Evolutionary conservation across 2,113 vertebrate genomes (phyloP), one percentile per base, ranked within the genome.

Genomic region (Hyperoodon ampullatus): DNA sequence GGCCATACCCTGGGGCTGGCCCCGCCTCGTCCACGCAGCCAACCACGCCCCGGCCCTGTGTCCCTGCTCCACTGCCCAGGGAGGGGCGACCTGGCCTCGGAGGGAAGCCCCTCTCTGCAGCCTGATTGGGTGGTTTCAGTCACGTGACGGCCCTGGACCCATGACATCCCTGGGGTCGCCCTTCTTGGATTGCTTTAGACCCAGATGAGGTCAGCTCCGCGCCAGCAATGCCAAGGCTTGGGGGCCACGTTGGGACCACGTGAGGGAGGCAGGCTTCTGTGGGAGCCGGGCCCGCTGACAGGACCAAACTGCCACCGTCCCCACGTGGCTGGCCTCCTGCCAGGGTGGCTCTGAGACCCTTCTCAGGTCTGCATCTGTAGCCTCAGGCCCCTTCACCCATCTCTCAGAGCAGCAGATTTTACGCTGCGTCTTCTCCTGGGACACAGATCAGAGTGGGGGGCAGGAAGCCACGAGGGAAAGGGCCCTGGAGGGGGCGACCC

Each of bases 201-300:
- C 50, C 58, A 23, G 28, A 1, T 28, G 30, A 72, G 44, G 19
- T 72, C 53, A 42, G 39, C 28, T 35, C 63, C 55, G 11, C 1
- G 1, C 66, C 19, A 39, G 70, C 35, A 15, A 4, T 66, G 39
- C n/a, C 39, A 23, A 19, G 50, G 39, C 28, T 47, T 63, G 0
- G 26, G 30, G 28, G 26, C 2, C 11, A 39, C 0, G 0, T n/a
- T 3, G 5, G 58, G 39, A 26, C 35, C 47, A 2, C 28, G 13
- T 7, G 35, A 6, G 13, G 28, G 12, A 6, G 66, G 3, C 10
- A 24, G 35, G 44, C 71, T 39, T 33, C 14, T 0, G 3, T 39
- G 84, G 70, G 71, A 18, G 19, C 65, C 21, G 2, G 2, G 33
- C 18, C 72, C 10, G 47, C 47, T 16, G 26, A 35, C 0, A 1